Evolutionary conservation across 2,888 invertebrate genomes (phyloP), one percentile per base, ranked within the genome.

Genomic region (Drosophila prostipennis): DNA sequence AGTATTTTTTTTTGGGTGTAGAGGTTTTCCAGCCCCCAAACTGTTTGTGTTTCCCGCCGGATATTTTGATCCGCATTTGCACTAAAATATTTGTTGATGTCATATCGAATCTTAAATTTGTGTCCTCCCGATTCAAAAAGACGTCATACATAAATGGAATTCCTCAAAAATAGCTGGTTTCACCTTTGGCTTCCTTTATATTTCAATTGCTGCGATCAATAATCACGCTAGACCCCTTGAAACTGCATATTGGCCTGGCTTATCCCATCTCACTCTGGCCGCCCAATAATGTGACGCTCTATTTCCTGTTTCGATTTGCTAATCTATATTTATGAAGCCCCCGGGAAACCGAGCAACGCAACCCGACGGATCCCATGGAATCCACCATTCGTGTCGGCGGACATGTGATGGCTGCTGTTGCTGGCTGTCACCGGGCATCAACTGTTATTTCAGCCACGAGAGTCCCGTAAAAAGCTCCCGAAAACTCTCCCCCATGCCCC

Each of bases 281-380:
- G 29, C 19, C 7, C 37, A 60, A 37, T 58, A 60, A 61, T 53
- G 46, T 37, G 32, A 29, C 14, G 40, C 40, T 70, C 74, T 43
- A 74, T 68, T 81, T 59, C 51, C 76, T 16, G n/a, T 32, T 57
- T 61, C 57, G 60, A 74, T 75, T 74, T 57, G 57, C 57, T 82
- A 74, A 86, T 80, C 87, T 74, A 86, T 83, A 80, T 80, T 86
- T 80, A 83, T 80, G 78, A 80, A 86, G 72, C 45, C n/a, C 40
- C 43, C 26, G 51, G 23, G n/a, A 34, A 14, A n/a, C n/a, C 23
- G 16, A 3, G 7, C 8, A 10, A 19, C 10, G 45, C 26, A 14
- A n/a, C 36, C 23, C 32, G 10, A 13, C 34, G 29, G 16, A 42
- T 19, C n/a, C 13, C 43, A 14, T 48, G 63, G 61, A 39, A 56